A percentile compares a stretch with the other conserved stretches of the same genome.
Conservation (phyloP, 2,113 vertebrate species). For the Peucedramus taeniatus region DNA sequence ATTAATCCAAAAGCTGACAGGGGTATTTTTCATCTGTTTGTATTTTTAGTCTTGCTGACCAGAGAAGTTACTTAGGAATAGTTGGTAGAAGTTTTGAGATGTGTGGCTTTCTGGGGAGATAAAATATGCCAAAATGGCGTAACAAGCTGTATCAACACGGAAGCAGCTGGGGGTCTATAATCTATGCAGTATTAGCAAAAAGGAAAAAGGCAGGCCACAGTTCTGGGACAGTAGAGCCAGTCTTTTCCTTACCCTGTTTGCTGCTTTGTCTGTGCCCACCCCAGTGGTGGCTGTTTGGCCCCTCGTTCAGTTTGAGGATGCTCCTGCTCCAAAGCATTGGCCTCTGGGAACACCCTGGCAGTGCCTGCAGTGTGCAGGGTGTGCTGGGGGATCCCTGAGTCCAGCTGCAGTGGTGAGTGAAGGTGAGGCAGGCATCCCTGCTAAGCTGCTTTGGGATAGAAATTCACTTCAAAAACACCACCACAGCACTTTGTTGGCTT, state of each 20-base stretch:
- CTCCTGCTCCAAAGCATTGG: neutral
- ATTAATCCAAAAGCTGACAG: neutral
- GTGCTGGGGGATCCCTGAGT: neutral
- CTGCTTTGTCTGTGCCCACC: neutral
- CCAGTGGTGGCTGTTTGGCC: neutral
- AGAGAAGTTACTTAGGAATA: neutral
- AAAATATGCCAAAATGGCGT: neutral
- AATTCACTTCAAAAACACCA: neutral
- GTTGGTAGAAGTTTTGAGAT: neutral
- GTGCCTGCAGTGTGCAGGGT: neutral
- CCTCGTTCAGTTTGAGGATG: accelerated
- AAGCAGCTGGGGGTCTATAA: neutral
- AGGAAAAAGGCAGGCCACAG: neutral
- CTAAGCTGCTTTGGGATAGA: neutral
- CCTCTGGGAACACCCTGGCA: neutral
- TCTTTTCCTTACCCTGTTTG: neutral
- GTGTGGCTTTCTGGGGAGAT: neutral
- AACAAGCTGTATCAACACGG: neutral
- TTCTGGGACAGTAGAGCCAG: neutral
- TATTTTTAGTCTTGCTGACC: neutral
- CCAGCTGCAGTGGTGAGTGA: neutral
- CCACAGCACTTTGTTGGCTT: neutral
- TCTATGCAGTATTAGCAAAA: neutral
- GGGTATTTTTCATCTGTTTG: neutral
- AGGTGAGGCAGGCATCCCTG: too few species aligned